Conservation (phyloP, 2,888 invertebrate genomes). For the Epiblema foenella region DNA sequence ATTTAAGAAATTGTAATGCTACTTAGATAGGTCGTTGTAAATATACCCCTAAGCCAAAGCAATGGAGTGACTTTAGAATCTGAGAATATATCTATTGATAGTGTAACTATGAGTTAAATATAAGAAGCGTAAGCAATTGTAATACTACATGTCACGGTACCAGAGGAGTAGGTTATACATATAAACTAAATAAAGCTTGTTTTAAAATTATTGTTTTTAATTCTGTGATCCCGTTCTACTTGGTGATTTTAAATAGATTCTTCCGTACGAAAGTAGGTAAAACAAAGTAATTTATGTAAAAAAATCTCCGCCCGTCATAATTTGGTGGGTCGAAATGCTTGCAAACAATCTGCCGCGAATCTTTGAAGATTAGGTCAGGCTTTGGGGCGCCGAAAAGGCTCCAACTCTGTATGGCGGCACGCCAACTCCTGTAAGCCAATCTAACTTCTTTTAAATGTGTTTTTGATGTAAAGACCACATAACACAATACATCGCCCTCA, state of each 20-base stretch:
- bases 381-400: constrained; percentile 76
- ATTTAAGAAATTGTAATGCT: constrained; percentile 67
- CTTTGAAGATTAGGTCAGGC: constrained; percentile 79
- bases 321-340: constrained; percentile 77
- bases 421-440: constrained; percentile 84
- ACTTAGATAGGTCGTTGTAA: constrained; percentile 77
- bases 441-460: constrained; percentile 85
- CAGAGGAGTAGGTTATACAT: constrained; percentile 69
- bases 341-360: constrained; percentile 81
- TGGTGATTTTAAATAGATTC: not conserved
- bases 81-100: constrained; percentile 69
- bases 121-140: constrained; percentile 59
- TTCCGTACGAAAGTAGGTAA: not conserved
- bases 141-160: constrained; percentile 66
- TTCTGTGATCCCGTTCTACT: constrained; percentile 34
- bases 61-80: constrained; percentile 71
- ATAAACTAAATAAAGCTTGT: constrained; percentile 80
- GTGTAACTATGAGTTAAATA: constrained; percentile 55
- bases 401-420: constrained; percentile 77
- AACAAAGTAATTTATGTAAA: constrained; percentile 70
- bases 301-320: constrained; percentile 73
- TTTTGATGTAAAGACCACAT: constrained; percentile 84
- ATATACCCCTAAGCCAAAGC: constrained; percentile 76
- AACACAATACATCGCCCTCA: constrained; percentile 75
- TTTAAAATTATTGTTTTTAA: constrained; percentile 67